Base-by-base conservation (phyloP, 2,888 invertebrate genomes). In the Leucozona laternaria region DNA sequence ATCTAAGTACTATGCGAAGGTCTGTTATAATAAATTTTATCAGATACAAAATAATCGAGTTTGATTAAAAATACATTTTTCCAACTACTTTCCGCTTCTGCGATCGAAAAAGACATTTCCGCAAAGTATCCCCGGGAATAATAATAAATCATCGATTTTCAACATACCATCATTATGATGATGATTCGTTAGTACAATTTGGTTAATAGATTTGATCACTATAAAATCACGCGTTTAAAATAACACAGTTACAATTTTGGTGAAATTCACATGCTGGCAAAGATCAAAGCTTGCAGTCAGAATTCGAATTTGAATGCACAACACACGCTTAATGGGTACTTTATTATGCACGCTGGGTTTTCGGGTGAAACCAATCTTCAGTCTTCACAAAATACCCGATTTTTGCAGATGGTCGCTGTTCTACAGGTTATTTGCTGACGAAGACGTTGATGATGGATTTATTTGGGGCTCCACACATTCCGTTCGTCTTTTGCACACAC, bases 281-380 rank as follows among this genome's bases (percentile, higher is more conserved):
- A 25, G 43, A 58, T 68, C 53, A 28, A 25, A 53, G 25, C 60
- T 55, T 45, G 48, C 55, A 79, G 64, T 70, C 60, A 22, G 48
- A 81, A 77, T 72, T 62, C 48, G 57, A 77, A 77, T 85, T 50
- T 62, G 70, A 77, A 77, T 81, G 73, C 78, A 60, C 77, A 85
- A 66, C 25, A 66, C 79, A 76, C 68, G 75, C 71, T 48, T 20
- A 48, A 40, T 72, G 64, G 58, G 57, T 60, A 77, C 85, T 85
- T 53, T 81, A 85, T 64, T 85, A 81, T 85, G 77, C 80, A 72
- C 45, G 40, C 48, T 85, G 77, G 60, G 80, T 72, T 85, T 80
- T 85, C 72, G 84, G 80, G 80, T 77, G 84, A 85, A 85, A 85
- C 72, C 75, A 72, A 71, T 79, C 70, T 76, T 79, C 25, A 53